phyloP scores from a whole-genome alignment of 2,888 invertebrate genomes.

The Dinocampus coccinellae region DNA sequence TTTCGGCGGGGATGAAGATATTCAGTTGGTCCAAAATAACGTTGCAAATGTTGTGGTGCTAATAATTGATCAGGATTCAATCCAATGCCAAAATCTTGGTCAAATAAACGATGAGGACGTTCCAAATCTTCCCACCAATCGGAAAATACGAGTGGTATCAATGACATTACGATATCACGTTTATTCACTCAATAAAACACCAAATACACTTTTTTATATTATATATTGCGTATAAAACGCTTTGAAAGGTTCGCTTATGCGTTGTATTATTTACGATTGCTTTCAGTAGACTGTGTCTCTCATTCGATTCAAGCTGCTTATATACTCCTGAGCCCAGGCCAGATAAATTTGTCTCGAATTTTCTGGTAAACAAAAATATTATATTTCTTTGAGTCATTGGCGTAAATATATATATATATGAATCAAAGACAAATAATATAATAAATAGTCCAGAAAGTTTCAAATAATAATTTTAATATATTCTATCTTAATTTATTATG shows the following conservation, averaged over 20 bases:
- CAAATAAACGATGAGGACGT: slow-evolving; percentile 79
- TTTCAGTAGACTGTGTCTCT: slow-evolving; percentile 35
- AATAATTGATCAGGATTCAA: slow-evolving; percentile 79
- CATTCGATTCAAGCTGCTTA: slow-evolving; percentile 17
- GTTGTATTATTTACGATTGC: slow-evolving; percentile 31
- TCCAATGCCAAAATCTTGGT: slow-evolving; percentile 85
- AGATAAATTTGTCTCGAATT: slow-evolving; percentile 28
- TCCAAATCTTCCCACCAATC: slow-evolving; percentile 88
- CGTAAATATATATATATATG: too few species aligned
- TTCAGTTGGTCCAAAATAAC: slow-evolving; percentile 38
- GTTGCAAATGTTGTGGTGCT: slow-evolving; percentile 30
- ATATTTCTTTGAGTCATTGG: too few species aligned
- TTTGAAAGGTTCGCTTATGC: slow-evolving; percentile 1
- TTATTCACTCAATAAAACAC: slow-evolving; percentile 18
- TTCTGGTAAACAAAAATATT: slow-evolving; percentile 1
- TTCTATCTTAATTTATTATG: too few species aligned
- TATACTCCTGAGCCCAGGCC: slow-evolving; percentile 43
- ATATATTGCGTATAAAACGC: slow-evolving; percentile 5
- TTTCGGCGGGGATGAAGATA: neutral
- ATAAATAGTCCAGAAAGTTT: too few species aligned
- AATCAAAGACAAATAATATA: too few species aligned
- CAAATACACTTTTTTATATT: neutral
- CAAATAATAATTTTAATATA: too few species aligned
- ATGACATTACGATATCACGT: too few species aligned
- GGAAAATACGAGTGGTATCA: slow-evolving; percentile 82